These are phyloP conservation scores for Drosophila suzukii DNA, from an alignment of 1,140 invertebrate species.

Conservation along the genomic window DNA sequence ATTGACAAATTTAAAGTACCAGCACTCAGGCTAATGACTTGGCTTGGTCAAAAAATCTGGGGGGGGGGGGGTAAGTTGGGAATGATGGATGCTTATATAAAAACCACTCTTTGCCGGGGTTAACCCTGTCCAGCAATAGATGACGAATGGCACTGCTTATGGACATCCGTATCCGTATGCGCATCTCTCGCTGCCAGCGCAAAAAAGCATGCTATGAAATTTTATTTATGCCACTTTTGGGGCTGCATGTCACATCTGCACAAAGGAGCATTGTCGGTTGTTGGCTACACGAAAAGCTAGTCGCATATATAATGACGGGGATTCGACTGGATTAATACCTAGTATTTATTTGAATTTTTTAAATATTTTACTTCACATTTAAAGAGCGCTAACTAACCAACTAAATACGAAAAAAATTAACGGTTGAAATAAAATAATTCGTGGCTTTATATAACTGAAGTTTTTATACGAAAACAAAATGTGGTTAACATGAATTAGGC, in stretches of 20 bases:
- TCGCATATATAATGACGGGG: not conserved
- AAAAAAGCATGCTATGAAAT: constrained; percentile 70
- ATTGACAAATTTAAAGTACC: constrained; percentile 46
- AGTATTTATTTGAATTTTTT: not conserved
- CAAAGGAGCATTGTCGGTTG: constrained; percentile 43
- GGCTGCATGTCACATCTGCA: constrained; percentile 68
- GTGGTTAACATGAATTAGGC: too few relatives aligned
- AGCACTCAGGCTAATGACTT: constrained; percentile 50
- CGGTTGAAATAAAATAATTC: too few relatives aligned
- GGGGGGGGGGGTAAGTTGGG: not conserved
- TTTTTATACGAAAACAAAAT: too few relatives aligned
- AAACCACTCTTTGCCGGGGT: constrained; percentile 22
- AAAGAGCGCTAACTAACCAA: too few relatives aligned
- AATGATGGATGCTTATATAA: constrained; percentile 52
- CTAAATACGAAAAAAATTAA: too few relatives aligned
- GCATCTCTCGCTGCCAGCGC: constrained; percentile 21
- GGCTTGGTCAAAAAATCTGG: not conserved
- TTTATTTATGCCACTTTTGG: constrained; percentile 78
- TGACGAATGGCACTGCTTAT: constrained; percentile 40
- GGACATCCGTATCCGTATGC: constrained; percentile 10
- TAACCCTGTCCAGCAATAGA: constrained; percentile 32
- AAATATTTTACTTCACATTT: too few relatives aligned
- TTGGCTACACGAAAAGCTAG: constrained; percentile 23
- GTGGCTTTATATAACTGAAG: too few relatives aligned
- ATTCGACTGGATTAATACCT: constrained; percentile 2